Evolutionary conservation across 2,888 invertebrate species (phyloP), one percentile per base, ranked within the genome.

Genomic region (Orthonychiurus folsomi): DNA sequence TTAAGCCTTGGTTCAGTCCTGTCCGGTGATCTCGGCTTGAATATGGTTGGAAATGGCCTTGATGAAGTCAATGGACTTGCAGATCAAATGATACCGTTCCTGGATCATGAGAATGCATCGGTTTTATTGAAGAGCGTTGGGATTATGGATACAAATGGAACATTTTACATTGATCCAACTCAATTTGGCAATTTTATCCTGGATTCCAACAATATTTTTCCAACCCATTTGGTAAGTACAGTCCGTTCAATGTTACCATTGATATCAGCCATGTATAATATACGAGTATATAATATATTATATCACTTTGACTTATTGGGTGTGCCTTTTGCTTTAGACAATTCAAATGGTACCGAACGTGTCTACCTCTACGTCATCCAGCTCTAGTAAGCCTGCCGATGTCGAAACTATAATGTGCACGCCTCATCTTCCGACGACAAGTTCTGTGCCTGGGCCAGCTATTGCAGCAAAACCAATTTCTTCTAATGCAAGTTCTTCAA

Each of bases 121-220:
- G 23, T 66, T 15, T 63, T 72, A 20, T 61, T 72, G 18, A 66
- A 69, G 56, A n/a, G n/a, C n/a, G n/a, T n/a, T n/a, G 69, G 71
- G 9, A 58, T 69, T n/a, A 50, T 72, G 21, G 71, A 70, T 48
- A 52, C 53, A 2, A 67, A 66, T 60, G 67, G 67, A 24, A 50
- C 63, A 0, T 28, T 69, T 5, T 60, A 63, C 26, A 59, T 72
- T 28, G 70, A 70, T 24, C 63, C 65, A n/a, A 63, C 64, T 20
- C 65, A 66, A 24, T 67, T 67, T 56, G 65, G 66, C 24, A 60
- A 56, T 55, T 54, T 56, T 37, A 21, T 56, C 18, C 20, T 64
- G 25, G 64, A 64, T 1, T 61, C 55, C 37, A 37, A 37, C 37
- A 37, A 37, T 37, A 15, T 37, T 15, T 37, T 37, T 15, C 37